Evolutionary conservation across 2,888 invertebrate species (phyloP).

Genomic region (Salticus scenicus): DNA sequence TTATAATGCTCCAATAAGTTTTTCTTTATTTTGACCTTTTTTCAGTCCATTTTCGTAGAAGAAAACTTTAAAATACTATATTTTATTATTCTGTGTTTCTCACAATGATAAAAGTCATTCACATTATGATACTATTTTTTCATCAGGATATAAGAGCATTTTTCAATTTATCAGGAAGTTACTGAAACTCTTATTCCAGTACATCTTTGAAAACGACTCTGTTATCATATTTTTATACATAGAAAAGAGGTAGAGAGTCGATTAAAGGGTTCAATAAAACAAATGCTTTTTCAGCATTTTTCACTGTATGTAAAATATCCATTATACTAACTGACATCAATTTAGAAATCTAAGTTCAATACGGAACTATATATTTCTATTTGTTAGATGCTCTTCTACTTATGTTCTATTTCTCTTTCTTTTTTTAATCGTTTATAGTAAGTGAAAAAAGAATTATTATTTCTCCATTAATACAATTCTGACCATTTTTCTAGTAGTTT

Average conservation of each 20-base stretch:
- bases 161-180: background rate
- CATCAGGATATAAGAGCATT: constrained; percentile 5
- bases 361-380: background rate
- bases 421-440: no score
- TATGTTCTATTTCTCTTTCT: no score
- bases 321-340: constrained; percentile 3
- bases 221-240: constrained; percentile 14
- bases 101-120: background rate
- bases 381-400: no score
- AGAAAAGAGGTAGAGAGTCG: background rate
- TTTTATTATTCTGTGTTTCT: background rate
- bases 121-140: constrained; percentile 15
- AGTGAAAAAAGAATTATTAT: background rate
- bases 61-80: background rate
- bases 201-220: background rate
- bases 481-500: background rate
- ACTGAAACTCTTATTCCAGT: constrained; percentile 4
- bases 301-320: constrained; percentile 4
- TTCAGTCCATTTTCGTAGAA: background rate
- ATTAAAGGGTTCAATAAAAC: background rate
- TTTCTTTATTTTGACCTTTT: background rate
- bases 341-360: background rate
- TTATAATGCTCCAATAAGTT: background rate
- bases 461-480: background rate
- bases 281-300: constrained; percentile 6